These are phyloP conservation scores for Cliona cf. orientalis DNA, from an alignment of 37 sponge, comb jelly and placozoan genomes.

Conservation along the genomic window DNA sequence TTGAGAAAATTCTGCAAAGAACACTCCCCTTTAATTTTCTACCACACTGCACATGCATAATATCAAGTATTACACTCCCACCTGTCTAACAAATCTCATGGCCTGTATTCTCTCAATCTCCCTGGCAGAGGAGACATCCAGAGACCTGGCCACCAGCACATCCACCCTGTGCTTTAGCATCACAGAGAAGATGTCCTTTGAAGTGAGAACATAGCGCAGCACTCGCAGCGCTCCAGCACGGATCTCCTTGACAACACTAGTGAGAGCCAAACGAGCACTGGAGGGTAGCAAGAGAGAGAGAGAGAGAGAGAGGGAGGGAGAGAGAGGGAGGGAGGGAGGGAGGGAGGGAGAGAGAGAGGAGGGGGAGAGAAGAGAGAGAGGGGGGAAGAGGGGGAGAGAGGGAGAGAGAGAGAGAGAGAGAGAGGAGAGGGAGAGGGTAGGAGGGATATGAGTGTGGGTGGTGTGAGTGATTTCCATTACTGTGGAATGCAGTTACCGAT, in stretches of 20 bases:
- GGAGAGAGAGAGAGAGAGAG: neutral
- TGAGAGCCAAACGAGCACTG: slow-evolving; percentile 61
- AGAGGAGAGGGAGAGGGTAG: no score
- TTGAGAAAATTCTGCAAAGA: neutral
- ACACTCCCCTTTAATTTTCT: neutral
- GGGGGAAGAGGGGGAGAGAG: neutral
- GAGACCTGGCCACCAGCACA: slow-evolving; percentile 59
- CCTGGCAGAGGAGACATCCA: slow-evolving; percentile 56
- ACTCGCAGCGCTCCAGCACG: slow-evolving; percentile 74
- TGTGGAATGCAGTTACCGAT: no score
- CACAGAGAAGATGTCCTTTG: slow-evolving; percentile 51
- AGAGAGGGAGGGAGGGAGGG: slow-evolving; percentile 2
- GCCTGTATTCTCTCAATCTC: slow-evolving; percentile 88
- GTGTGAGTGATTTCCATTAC: no score
- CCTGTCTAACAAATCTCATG: slow-evolving; percentile 81
- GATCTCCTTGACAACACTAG: slow-evolving; percentile 63
- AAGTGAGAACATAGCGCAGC: slow-evolving; percentile 66
- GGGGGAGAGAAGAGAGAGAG: slow-evolving; percentile 3
- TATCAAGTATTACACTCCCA: slow-evolving; percentile 10
- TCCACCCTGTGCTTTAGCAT: slow-evolving; percentile 60
- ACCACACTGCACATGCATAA: neutral
- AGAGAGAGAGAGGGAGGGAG: neutral
- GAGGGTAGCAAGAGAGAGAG: neutral
- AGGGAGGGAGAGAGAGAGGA: slow-evolving; percentile 7
- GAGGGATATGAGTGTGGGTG: no score